Evolutionary conservation across 2,797 vertebrate species (phyloP), one percentile per base, ranked within the genome.

Genomic region (Pangasius mekongensis): DNA sequence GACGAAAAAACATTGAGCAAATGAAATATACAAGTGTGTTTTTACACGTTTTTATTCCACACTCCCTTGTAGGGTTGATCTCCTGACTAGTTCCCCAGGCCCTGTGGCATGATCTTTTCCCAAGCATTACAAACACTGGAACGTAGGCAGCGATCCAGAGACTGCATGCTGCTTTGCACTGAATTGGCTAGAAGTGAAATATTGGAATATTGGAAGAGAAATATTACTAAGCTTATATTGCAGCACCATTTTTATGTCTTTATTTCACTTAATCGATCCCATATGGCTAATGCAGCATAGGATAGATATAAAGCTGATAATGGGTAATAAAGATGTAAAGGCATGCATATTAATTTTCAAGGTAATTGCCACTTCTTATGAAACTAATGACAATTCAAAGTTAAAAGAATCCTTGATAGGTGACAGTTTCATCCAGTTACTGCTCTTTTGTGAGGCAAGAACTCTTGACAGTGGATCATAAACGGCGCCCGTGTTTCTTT

Each of bases 31-130:
- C 30, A 36, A 36, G 16, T 33, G 66, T 69, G 47, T 47, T 47
- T 47, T 47, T 47, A 47, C 8, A 47, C 30, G 36, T 73, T 43
- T 39, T 73, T 73, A 36, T 69, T 69, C 66, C 66, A 69, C 2
- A 36, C 1, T 18, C 14, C 16, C 30, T 39, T 43, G 52, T 86
- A 88, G 49, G 2, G 52, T 24, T 77, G 77, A n/a, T 87, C 84
- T 73, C 89, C 92, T 92, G 92, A 92, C 91, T 91, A 94, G 90
- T 91, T 93, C 89, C 89, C 85, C 88, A 80, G 90, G 60, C 93
- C 92, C 90, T 89, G 87, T 73, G 56, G 89, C 89, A 90, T 92
- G 43, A 76, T 76, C 11, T 83, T 91, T 74, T 87, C 90, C 86
- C 91, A 69, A 80, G 69, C 69, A 90, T 77, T 88, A 69, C 89